These are phyloP conservation scores for Ginglymostoma cirratum DNA, from an alignment of 2,113 vertebrate genomes.

Conservation along the genomic window DNA sequence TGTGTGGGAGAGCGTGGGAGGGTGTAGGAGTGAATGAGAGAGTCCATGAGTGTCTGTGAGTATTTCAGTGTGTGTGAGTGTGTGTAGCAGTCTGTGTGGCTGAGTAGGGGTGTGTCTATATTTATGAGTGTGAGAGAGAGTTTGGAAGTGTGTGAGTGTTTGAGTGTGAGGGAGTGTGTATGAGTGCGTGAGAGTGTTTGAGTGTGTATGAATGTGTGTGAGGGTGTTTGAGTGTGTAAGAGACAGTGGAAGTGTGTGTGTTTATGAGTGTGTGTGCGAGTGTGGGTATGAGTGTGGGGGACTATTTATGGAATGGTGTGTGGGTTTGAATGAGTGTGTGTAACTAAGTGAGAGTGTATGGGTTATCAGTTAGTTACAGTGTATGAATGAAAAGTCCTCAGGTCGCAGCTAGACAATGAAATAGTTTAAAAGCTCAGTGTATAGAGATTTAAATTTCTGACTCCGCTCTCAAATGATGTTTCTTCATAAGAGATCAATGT, in stretches of 20 bases:
- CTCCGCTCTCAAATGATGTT: not conserved
- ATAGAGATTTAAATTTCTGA: not conserved
- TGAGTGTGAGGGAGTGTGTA: not conserved
- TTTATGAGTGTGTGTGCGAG: no score
- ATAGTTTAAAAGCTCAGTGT: not conserved
- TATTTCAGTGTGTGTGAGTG: not conserved
- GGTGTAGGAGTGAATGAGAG: not conserved
- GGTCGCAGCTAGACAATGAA: not conserved
- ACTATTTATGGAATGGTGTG: no score
- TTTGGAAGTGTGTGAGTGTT: no score
- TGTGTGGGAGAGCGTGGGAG: no score
- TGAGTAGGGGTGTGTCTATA: no score
- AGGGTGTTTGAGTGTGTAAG: not conserved
- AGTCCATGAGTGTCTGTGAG: no score
- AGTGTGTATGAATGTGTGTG: not conserved
- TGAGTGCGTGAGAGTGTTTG: not conserved
- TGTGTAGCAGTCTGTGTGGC: no score
- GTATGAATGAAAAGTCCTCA: not conserved
- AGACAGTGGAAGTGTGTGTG: not conserved
- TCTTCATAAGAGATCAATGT: not conserved
- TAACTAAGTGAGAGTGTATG: not conserved
- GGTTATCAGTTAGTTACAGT: not conserved
- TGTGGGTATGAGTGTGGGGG: not conserved
- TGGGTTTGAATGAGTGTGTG: not conserved
- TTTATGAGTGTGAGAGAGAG: not conserved